phyloP scores from a whole-genome alignment of 1,140 invertebrate species.

The Drosophila triauraria region DNA sequence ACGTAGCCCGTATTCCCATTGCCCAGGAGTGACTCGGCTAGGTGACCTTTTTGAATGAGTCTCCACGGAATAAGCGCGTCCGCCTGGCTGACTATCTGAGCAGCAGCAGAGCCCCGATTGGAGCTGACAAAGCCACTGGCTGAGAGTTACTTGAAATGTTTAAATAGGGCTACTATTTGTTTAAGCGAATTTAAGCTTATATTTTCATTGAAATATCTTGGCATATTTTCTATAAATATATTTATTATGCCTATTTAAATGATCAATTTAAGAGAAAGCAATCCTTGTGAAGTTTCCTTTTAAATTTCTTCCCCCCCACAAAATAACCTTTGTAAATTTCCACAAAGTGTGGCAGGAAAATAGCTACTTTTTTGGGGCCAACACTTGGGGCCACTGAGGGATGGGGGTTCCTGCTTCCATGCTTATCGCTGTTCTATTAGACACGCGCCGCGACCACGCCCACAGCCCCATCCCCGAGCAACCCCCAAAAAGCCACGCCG shows the following conservation, averaged over 20 bases:
- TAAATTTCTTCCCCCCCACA: too few relatives aligned
- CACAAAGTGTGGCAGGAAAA: conserved; percentile 11
- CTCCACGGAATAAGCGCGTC: conserved; percentile 68
- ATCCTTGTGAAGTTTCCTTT: too few relatives aligned
- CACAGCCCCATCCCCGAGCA: not conserved
- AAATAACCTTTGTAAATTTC: not conserved
- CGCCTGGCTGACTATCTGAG: conserved; percentile 51
- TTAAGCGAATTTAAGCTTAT: too few relatives aligned
- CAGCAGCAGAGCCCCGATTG: conserved; percentile 16
- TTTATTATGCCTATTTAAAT: too few relatives aligned
- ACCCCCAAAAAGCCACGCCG: not conserved
- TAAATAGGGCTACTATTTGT: too few relatives aligned
- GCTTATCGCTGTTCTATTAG: conserved; percentile 80
- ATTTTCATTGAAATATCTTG: too few relatives aligned
- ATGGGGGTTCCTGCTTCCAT: conserved; percentile 21
- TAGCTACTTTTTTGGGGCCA: conserved; percentile 2
- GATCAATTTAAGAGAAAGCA: too few relatives aligned
- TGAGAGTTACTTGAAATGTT: too few relatives aligned
- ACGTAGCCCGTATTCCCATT: too few relatives aligned
- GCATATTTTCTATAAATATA: too few relatives aligned
- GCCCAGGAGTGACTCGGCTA: conserved; percentile 31
- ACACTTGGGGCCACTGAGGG: conserved; percentile 3
- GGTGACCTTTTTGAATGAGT: conserved; percentile 80
- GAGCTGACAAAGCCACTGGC: not conserved
- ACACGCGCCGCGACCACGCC: conserved; percentile 47